phyloP scores from a whole-genome alignment of 2,797 vertebrate genomes.

The Melanotaenia nigrans region DNA sequence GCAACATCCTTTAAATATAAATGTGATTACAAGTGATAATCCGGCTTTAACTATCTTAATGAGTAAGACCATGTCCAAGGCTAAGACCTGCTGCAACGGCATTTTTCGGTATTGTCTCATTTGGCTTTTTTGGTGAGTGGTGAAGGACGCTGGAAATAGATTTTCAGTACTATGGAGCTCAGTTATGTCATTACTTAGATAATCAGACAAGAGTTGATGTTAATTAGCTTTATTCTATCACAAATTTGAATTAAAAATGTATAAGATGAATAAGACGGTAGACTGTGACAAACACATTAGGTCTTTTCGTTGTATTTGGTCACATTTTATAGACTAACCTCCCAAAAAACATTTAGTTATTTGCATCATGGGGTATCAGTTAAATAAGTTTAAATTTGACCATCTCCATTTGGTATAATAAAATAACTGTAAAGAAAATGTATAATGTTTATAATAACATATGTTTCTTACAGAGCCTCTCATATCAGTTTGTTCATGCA shows the following conservation, averaged over 20 bases:
- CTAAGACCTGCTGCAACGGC: no score
- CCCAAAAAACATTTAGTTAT: not conserved
- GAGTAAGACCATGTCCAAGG: no score
- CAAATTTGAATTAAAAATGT: constrained; percentile 10
- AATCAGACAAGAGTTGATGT: not conserved
- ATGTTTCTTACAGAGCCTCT: constrained; percentile 9
- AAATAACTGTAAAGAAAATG: constrained; percentile 8
- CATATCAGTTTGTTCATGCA: constrained; percentile 28
- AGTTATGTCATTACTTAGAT: not conserved
- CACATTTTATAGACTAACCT: not conserved
- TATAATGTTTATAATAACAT: constrained; percentile 13
- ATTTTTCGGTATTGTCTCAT: no score
- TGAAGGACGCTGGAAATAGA: no score
- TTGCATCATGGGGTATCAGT: not conserved
- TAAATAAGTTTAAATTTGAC: constrained; percentile 19
- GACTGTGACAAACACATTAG: not conserved
- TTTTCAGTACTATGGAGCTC: no score
- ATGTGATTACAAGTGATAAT: no score
- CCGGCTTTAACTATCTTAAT: no score
- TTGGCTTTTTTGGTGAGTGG: no score
- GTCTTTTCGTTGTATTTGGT: constrained; percentile 12
- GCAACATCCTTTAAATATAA: no score
- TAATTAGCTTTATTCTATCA: constrained; percentile 2
- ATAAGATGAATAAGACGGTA: not conserved
- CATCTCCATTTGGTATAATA: constrained; percentile 2